A percentile compares a stretch with the other conserved stretches of the same genome.
phyloP scores from a whole-genome alignment of 1,140 invertebrate species.

The Drosophila hydei region DNA sequence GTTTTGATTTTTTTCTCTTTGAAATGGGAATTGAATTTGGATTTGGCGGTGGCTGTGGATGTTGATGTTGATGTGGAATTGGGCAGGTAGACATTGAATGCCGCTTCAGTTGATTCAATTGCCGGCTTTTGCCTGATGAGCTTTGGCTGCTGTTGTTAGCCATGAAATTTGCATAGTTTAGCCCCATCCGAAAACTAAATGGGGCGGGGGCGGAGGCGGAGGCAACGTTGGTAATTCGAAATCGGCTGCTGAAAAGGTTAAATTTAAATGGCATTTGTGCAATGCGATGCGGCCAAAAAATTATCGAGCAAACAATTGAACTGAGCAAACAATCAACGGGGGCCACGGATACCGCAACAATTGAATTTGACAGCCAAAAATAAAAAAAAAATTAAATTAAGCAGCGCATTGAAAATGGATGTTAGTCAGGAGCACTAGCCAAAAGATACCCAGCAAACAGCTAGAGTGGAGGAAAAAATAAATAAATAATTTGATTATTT shows the following conservation, averaged over 20 bases:
- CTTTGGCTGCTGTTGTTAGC: conserved; percentile 59
- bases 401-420: not conserved
- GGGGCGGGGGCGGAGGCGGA: conserved; percentile 18
- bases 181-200: not conserved
- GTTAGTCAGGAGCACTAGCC: not conserved
- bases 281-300: conserved; percentile 65
- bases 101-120: conserved; percentile 54
- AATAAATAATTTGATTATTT: no score
- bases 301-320: conserved; percentile 64
- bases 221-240: conserved; percentile 37
- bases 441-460: conserved; percentile 9
- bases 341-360: conserved; percentile 41
- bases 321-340: conserved; percentile 46
- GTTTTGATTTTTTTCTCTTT: not conserved
- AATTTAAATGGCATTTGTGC: conserved; percentile 78
- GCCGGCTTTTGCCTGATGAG: conserved; percentile 63
- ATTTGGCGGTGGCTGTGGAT: conserved; percentile 1
- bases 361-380: conserved; percentile 36
- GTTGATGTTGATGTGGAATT: conserved; percentile 24
- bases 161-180: conserved; percentile 77
- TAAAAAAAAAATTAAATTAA: conserved; percentile 9
- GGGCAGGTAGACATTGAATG: conserved; percentile 69
- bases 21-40: conserved; percentile 41
- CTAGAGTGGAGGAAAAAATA: no score
- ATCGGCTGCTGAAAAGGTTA: conserved; percentile 67